Conservation (phyloP, 1,140 invertebrate genomes). For the Neodiprion pinetum region DNA sequence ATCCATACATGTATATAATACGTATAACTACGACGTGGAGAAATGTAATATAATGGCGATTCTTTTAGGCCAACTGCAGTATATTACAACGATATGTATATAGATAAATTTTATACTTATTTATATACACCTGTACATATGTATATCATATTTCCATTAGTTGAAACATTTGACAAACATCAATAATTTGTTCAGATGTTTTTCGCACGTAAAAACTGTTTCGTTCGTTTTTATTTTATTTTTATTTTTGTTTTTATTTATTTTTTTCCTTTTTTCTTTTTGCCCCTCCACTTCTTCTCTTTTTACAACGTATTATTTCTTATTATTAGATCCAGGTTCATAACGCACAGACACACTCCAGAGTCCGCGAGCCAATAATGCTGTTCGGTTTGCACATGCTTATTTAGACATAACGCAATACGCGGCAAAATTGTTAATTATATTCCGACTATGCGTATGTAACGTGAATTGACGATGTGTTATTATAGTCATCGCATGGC, state of each 20-base stretch:
- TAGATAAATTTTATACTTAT: too few relatives aligned
- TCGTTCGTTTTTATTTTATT: not conserved
- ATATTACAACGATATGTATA: too few relatives aligned
- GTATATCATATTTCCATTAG: not conserved
- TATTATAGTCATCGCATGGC: not conserved
- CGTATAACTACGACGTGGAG: too few relatives aligned
- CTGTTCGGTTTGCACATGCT: not conserved
- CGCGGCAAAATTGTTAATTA: not conserved
- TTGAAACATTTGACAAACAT: conserved; percentile 55
- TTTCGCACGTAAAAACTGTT: conserved; percentile 30
- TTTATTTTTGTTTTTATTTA: not conserved
- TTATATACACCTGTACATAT: too few relatives aligned
- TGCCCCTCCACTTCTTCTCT: conserved; percentile 5
- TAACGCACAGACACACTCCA: too few relatives aligned
- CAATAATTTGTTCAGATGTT: conserved; percentile 59
- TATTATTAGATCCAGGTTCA: conserved; percentile 10
- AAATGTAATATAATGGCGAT: too few relatives aligned
- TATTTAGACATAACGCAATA: not conserved
- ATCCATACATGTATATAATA: too few relatives aligned
- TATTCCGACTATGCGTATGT: too few relatives aligned
- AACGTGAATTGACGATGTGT: too few relatives aligned
- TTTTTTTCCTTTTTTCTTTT: conserved; percentile 10
- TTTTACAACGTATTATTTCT: not conserved
- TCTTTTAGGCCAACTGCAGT: too few relatives aligned
- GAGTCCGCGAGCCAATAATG: too few relatives aligned